Percentiles rank a stretch among this genome's conserved stretches.
Conservation (phyloP, 1,140 invertebrate species). For the Habropoda laboriosa region DNA sequence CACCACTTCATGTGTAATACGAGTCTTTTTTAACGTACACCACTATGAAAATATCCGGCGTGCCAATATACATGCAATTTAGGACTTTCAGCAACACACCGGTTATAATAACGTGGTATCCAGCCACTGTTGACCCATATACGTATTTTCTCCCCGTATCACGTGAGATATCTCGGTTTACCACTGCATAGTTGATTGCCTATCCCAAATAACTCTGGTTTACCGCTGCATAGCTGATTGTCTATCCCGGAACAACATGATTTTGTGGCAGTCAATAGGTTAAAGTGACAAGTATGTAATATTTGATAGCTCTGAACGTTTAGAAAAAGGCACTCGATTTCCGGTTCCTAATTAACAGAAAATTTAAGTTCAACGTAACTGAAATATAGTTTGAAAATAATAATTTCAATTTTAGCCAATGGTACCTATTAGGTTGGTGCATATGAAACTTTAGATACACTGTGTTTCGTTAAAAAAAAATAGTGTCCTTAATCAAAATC, state of each 20-base stretch:
- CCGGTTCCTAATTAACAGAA: not conserved
- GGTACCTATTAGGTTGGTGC: no score
- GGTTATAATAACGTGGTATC: conserved; percentile 46
- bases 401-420: no score
- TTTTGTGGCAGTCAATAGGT: conserved; percentile 48
- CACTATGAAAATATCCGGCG: not conserved
- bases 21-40: not conserved
- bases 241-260: conserved; percentile 62
- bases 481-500: no score
- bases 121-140: conserved; percentile 40
- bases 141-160: conserved; percentile 61
- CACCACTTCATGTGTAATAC: no score
- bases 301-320: not conserved
- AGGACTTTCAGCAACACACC: conserved; percentile 5
- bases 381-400: no score
- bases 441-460: no score
- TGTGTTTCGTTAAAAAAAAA: no score
- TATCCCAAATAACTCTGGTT: conserved; percentile 67
- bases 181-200: conserved; percentile 67
- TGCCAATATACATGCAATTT: not conserved
- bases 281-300: conserved; percentile 43
- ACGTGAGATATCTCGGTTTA: conserved; percentile 66
- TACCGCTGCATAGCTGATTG: conserved; percentile 66
- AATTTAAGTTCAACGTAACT: no score
- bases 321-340: not conserved